A percentile compares a stretch with the other conserved stretches of the same genome.
These are phyloP conservation scores for Mus minutoides DNA, from an alignment of 2,797 vertebrate species.

Conservation along the genomic window DNA sequence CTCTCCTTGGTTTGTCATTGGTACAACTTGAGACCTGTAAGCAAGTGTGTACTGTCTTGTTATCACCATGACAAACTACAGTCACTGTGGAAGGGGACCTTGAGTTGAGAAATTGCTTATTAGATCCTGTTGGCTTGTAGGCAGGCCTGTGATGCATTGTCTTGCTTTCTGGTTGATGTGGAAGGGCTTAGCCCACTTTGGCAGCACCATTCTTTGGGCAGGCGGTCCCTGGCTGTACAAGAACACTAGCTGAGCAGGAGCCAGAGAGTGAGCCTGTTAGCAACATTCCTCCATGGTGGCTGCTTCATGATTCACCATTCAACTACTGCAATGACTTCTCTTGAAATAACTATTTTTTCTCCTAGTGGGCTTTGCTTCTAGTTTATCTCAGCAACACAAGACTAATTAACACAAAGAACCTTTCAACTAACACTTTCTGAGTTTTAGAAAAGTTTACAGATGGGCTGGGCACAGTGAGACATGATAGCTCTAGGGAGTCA, in stretches of 20 bases:
- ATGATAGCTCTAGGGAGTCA: neutral
- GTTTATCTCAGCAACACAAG: neutral
- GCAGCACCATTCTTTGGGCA: neutral
- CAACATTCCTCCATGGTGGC: neutral
- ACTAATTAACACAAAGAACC: neutral
- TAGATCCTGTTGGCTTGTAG: too few relatives aligned
- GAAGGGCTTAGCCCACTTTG: neutral
- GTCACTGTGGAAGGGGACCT: neutral
- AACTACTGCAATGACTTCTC: neutral
- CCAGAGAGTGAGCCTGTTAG: neutral
- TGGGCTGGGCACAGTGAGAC: neutral
- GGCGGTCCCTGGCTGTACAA: neutral
- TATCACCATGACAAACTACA: neutral
- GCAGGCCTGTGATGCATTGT: neutral
- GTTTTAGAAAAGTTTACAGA: neutral
- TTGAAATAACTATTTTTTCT: neutral
- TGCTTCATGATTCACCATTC: neutral
- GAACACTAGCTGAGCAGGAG: neutral
- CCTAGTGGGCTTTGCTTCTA: neutral
- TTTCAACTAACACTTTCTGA: neutral
- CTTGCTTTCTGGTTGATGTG: neutral
- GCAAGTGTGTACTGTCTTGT: neutral
- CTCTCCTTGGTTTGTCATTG: neutral
- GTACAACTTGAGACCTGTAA: neutral
- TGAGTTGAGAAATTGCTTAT: neutral